Evolutionary conservation across 2,113 vertebrate species (phyloP).

Genomic region (Nothocercus nigrocapillus): DNA sequence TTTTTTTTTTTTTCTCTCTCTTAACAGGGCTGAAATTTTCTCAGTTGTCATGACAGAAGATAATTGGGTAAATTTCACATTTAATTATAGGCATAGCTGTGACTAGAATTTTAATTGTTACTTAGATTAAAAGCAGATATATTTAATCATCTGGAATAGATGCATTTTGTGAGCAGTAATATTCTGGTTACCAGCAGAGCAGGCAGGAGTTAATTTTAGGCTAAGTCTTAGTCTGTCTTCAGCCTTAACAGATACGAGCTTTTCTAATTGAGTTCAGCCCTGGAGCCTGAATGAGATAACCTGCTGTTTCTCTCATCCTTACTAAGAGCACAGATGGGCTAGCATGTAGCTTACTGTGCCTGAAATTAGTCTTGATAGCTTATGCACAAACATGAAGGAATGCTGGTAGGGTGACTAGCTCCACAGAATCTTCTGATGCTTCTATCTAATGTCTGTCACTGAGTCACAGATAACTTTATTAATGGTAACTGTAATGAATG

Average conservation of each 20-base stretch:
- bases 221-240: not conserved
- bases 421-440: not conserved
- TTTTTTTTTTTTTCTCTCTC: constrained; percentile 20
- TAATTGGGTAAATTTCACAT: not conserved
- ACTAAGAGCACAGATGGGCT: not conserved
- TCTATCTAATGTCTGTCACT: fast-evolving
- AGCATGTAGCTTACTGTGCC: not conserved
- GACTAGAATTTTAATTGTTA: not conserved
- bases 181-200: not conserved
- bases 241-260: not conserved
- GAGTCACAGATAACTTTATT: fast-evolving
- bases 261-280: not conserved
- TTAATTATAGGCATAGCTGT: not conserved
- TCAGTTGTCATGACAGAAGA: constrained; percentile 22
- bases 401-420: not conserved
- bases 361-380: not conserved
- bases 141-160: fast-evolving
- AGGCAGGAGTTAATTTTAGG: not conserved
- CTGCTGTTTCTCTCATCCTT: not conserved
- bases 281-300: not conserved
- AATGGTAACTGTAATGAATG: fast-evolving
- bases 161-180: not conserved
- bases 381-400: fast-evolving
- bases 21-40: constrained; percentile 7
- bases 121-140: not conserved